These are phyloP conservation scores for Danio jaintianensis DNA, from an alignment of 2,797 vertebrate genomes.

Conservation along the genomic window DNA sequence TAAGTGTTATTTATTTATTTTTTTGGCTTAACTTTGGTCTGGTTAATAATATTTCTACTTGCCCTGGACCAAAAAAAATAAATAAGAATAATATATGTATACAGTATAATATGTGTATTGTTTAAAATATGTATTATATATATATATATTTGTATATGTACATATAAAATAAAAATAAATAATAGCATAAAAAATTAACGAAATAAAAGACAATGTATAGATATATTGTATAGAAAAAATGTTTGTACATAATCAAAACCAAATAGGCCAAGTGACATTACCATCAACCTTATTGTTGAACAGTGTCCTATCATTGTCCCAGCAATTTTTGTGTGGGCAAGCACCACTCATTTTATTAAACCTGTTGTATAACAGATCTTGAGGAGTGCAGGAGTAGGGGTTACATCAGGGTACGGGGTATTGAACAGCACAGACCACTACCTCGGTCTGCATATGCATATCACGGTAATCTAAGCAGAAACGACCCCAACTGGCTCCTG, in stretches of 20 bases:
- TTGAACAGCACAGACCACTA: neutral
- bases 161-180: no score
- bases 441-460: conserved; percentile 22
- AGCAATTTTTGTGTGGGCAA: neutral
- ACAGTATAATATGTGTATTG: no score
- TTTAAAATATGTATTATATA: no score
- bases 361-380: neutral
- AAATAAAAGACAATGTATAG: neutral
- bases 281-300: neutral
- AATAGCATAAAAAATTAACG: no score
- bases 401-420: conserved; percentile 2
- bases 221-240: neutral
- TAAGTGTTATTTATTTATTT: neutral
- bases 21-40: no score
- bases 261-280: neutral
- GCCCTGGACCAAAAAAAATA: no score
- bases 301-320: neutral
- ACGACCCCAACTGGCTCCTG: neutral
- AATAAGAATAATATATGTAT: neutral
- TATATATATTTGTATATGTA: no score
- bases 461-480: conserved; percentile 10
- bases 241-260: neutral
- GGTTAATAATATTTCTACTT: no score
- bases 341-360: conserved; percentile 5
- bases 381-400: neutral